Percentiles rank a stretch among this genome's conserved stretches.
Evolutionary conservation across 53 echinoderm and acorn worm species (phyloP).

Genomic region (Henricia sp.): DNA sequence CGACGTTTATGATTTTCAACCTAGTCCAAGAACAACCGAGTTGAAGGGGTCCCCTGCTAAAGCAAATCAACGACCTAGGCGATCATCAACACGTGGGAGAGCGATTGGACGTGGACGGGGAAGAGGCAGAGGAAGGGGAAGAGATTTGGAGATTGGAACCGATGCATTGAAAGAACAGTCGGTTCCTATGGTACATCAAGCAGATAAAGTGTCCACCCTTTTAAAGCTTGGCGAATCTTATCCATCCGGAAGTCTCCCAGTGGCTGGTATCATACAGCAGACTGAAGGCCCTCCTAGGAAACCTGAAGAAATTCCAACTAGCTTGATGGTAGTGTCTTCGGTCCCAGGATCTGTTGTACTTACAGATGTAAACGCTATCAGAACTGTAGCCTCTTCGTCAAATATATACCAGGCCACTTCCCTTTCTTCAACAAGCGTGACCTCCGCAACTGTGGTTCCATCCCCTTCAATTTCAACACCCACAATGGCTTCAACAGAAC

Average conservation of each 20-base stretch:
- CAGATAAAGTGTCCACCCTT: slow-evolving; percentile 70
- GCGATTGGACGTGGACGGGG: slow-evolving; percentile 65
- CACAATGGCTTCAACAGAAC: slow-evolving; percentile 1
- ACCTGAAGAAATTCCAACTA: slow-evolving; percentile 40
- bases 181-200: slow-evolving; percentile 60
- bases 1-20: slow-evolving; percentile 85
- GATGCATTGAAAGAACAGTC: slow-evolving; percentile 48
- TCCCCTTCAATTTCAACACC: slow-evolving; percentile 26
- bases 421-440: neutral
- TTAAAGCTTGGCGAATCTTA: slow-evolving; percentile 66
- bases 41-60: slow-evolving; percentile 71
- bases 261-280: slow-evolving; percentile 46
- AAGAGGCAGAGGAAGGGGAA: slow-evolving; percentile 61
- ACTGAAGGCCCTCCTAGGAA: slow-evolving; percentile 42
- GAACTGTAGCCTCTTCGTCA: slow-evolving; percentile 24
- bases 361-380: slow-evolving; percentile 22
- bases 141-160: slow-evolving; percentile 54
- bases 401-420: slow-evolving; percentile 4
- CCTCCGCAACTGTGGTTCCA: slow-evolving; percentile 8
- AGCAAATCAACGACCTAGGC: slow-evolving; percentile 57
- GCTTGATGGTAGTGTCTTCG: slow-evolving; percentile 40
- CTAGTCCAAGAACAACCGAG: slow-evolving; percentile 75
- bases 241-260: slow-evolving; percentile 31
- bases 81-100: slow-evolving; percentile 49
- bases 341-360: slow-evolving; percentile 24